These are phyloP conservation scores for Esperia sulphurella DNA, from an alignment of 2,888 invertebrate genomes.

Conservation along the genomic window DNA sequence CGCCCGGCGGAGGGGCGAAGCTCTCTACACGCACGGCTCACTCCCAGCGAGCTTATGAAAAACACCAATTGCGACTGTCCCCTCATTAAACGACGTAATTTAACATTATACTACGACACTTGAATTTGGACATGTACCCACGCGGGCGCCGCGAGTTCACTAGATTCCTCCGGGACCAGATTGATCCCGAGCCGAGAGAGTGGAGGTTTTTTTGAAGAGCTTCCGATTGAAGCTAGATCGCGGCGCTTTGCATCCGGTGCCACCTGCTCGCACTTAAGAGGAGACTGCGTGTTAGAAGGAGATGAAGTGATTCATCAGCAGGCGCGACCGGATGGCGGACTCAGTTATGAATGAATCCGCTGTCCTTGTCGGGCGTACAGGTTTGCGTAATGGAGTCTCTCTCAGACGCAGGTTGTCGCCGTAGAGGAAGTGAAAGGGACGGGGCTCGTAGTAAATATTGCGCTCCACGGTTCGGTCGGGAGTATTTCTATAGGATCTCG, in stretches of 20 bases:
- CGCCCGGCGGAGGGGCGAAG: conserved; percentile 75
- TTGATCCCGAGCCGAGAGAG: conserved; percentile 41
- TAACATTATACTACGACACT: conserved; percentile 38
- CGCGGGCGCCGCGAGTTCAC: conserved; percentile 22
- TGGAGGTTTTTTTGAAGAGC: conserved; percentile 56
- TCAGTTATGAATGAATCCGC: conserved; percentile 77
- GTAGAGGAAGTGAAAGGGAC: conserved; percentile 79
- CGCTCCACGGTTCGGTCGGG: conserved; percentile 51
- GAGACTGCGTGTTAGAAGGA: conserved; percentile 70
- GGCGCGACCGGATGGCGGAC: conserved; percentile 73
- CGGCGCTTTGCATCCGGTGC: conserved; percentile 66
- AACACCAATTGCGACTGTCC: conserved; percentile 69
- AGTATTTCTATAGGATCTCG: conserved; percentile 58
- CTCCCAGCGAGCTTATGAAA: conserved; percentile 71
- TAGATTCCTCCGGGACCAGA: conserved; percentile 27
- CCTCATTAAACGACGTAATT: conserved; percentile 48
- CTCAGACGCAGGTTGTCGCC: conserved; percentile 69
- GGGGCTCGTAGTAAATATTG: conserved; percentile 77
- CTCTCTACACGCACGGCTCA: conserved; percentile 30
- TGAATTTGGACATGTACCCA: conserved; percentile 25
- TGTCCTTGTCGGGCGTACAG: conserved; percentile 51
- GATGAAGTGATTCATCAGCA: conserved; percentile 71
- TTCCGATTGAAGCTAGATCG: conserved; percentile 64
- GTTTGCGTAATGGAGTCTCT: conserved; percentile 48
- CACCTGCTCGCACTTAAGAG: conserved; percentile 74